Conservation (phyloP, 2,888 invertebrate genomes). For the Oasisia sp. region DNA sequence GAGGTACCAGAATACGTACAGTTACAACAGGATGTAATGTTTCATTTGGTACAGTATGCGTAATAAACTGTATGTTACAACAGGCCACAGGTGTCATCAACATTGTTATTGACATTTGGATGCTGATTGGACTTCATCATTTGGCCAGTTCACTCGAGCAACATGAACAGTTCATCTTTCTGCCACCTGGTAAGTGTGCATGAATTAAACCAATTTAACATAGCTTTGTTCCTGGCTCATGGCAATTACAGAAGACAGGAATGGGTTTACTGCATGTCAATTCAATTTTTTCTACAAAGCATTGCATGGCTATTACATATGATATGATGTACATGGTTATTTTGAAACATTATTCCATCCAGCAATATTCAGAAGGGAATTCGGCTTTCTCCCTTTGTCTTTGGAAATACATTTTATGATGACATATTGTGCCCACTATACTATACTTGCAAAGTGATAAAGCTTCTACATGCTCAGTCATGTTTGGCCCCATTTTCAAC, state of each 20-base stretch:
- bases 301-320: too few species aligned
- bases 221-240: neutral
- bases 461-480: too few species aligned
- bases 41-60: neutral
- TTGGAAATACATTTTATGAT: too few species aligned
- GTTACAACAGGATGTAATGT: neutral
- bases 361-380: too few species aligned
- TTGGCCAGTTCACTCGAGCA: slow-evolving; percentile 34
- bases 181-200: slow-evolving; percentile 38
- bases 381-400: too few species aligned
- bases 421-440: too few species aligned
- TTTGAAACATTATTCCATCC: too few species aligned
- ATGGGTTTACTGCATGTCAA: neutral
- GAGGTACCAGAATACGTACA: too few species aligned
- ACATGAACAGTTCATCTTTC: slow-evolving; percentile 38
- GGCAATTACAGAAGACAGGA: neutral
- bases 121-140: slow-evolving; percentile 35
- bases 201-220: neutral
- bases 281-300: neutral
- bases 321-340: too few species aligned
- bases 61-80: neutral
- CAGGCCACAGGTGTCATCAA: slow-evolving; percentile 41
- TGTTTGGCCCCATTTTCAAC: too few species aligned
- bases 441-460: too few species aligned
- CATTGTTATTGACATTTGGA: slow-evolving; percentile 41